Evolutionary conservation across 2,888 invertebrate species (phyloP).

Genomic region (Bembecia ichneumoniformis): DNA sequence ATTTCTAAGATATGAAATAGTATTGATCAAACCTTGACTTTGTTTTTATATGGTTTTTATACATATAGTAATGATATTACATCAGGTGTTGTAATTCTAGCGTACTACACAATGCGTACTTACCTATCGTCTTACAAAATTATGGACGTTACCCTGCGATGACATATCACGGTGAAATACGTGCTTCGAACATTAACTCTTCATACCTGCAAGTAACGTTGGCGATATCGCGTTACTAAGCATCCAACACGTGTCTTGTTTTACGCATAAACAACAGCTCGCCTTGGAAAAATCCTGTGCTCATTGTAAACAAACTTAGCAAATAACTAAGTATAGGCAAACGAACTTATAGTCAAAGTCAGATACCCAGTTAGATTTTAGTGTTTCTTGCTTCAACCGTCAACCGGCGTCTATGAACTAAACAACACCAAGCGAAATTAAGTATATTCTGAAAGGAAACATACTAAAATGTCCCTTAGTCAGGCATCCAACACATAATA

Average conservation of each 20-base stretch:
- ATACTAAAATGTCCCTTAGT: too few species aligned
- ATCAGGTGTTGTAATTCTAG: slow-evolving; percentile 28
- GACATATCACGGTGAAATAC: slow-evolving; percentile 26
- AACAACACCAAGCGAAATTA: too few species aligned
- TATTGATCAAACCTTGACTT: slow-evolving; percentile 50
- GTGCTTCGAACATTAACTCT: slow-evolving; percentile 30
- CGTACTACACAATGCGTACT: slow-evolving; percentile 22
- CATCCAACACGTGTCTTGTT: background rate
- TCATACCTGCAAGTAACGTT: background rate
- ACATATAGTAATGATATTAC: slow-evolving; percentile 34
- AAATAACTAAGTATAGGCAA: too few species aligned
- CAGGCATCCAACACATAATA: too few species aligned
- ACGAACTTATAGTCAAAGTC: too few species aligned
- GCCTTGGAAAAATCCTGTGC: background rate
- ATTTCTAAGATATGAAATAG: slow-evolving; percentile 20
- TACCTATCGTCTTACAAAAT: slow-evolving; percentile 37
- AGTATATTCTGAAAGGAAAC: too few species aligned
- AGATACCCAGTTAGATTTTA: too few species aligned
- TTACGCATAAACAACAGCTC: background rate
- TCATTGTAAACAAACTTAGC: too few species aligned
- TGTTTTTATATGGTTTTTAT: slow-evolving; percentile 38
- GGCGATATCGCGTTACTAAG: background rate
- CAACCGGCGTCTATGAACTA: too few species aligned
- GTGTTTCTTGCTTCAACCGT: too few species aligned
- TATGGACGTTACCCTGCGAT: slow-evolving; percentile 20